Conservation (phyloP, 23 tunicate species). For the Halocynthia roretzi region DNA sequence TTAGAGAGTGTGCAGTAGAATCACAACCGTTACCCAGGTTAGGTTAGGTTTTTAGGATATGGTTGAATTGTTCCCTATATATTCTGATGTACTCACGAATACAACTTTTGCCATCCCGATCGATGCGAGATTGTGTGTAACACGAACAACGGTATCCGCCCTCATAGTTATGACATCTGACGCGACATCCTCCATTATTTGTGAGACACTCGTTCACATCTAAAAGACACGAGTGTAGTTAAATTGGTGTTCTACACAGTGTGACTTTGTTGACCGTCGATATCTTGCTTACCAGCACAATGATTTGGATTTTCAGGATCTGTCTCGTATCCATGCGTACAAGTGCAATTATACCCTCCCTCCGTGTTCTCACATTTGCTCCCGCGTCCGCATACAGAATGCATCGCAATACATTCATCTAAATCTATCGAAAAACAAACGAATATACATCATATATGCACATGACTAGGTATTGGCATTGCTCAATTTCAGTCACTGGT, state of each 20-base stretch:
- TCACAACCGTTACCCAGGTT: too few relatives aligned
- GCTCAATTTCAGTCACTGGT: too few relatives aligned
- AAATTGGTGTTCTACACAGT: too few relatives aligned
- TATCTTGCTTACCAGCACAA: constrained; percentile 2
- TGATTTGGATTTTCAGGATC: neutral
- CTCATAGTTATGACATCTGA: constrained; percentile 11
- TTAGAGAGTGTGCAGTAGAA: too few relatives aligned
- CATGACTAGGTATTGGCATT: neutral
- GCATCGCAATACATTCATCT: constrained; percentile 9
- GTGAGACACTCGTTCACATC: constrained; percentile 28
- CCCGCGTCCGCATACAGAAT: constrained; percentile 4
- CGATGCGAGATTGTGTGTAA: neutral
- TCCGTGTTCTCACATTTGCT: constrained; percentile 38
- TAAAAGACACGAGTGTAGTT: neutral
- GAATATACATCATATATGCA: neutral
- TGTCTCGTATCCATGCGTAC: constrained; percentile 36
- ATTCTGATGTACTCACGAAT: constrained; percentile 8
- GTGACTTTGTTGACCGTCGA: too few relatives aligned
- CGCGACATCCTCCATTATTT: constrained; percentile 29
- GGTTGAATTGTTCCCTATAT: too few relatives aligned
- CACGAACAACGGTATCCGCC: constrained; percentile 27
- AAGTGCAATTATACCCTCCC: constrained; percentile 51
- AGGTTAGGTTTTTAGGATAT: too few relatives aligned
- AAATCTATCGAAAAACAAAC: neutral
- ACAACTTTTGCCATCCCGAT: constrained; percentile 24